These are phyloP conservation scores for Plectrocnemia conspersa DNA, from an alignment of 1,140 invertebrate genomes.

Conservation along the genomic window DNA sequence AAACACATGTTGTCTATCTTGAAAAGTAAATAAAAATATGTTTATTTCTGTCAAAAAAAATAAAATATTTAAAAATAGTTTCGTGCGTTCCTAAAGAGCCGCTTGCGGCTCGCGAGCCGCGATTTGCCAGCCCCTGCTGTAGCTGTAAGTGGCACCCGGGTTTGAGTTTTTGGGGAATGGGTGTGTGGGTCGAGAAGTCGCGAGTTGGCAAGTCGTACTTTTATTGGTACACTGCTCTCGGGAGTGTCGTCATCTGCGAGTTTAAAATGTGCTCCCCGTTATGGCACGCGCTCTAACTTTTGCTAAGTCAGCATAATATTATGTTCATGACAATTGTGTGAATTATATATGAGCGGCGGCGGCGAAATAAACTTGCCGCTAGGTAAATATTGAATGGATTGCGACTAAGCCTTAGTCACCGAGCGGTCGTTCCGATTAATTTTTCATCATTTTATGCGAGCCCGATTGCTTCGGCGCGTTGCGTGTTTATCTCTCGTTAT, in stretches of 20 bases:
- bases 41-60: too few species aligned
- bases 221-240: constrained; percentile 28
- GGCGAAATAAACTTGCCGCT: constrained; percentile 9
- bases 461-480: not conserved
- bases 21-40: too few species aligned
- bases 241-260: constrained; percentile 28
- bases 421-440: too few species aligned
- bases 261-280: constrained; percentile 21
- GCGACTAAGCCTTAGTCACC: not conserved
- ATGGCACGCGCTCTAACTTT: constrained; percentile 18
- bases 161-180: too few species aligned
- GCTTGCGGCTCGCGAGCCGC: too few species aligned
- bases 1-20: too few species aligned
- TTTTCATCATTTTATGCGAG: too few species aligned
- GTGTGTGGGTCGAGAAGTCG: constrained; percentile 1
- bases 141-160: too few species aligned
- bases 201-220: constrained; percentile 29
- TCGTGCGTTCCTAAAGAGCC: too few species aligned
- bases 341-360: constrained; percentile 17
- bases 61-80: too few species aligned
- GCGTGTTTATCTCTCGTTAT: too few species aligned
- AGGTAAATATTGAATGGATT: constrained; percentile 17
- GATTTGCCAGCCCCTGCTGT: too few species aligned
- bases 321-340: constrained; percentile 26
- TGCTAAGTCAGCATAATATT: constrained; percentile 16